Percentiles rank a stretch among this genome's conserved stretches.
These are phyloP conservation scores for Piscicola geometra DNA, from an alignment of 2,888 invertebrate genomes.

Conservation along the genomic window DNA sequence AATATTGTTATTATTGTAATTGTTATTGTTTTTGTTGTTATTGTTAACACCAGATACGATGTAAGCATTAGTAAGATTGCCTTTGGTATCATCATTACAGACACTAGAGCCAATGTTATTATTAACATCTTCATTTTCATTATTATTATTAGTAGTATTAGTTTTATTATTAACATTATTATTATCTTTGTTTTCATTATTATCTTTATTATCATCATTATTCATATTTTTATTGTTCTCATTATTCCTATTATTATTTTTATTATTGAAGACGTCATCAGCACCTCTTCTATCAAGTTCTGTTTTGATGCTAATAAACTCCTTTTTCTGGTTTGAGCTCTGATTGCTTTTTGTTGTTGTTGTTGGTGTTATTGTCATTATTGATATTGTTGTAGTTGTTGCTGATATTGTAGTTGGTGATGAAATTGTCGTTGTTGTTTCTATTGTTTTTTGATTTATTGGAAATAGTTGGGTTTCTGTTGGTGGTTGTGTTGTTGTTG, in stretches of 20 bases:
- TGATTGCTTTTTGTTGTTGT: too few relatives aligned
- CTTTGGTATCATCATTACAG: not conserved
- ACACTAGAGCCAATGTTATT: not conserved
- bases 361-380: too few relatives aligned
- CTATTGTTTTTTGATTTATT: too few relatives aligned
- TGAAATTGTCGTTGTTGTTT: too few relatives aligned
- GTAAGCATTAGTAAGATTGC: too few relatives aligned
- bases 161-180: not conserved
- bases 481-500: too few relatives aligned
- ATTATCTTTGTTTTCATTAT: not conserved
- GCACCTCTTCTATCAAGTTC: not conserved
- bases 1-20: too few relatives aligned
- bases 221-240: not conserved
- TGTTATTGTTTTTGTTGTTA: too few relatives aligned
- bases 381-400: too few relatives aligned
- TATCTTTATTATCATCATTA: constrained; percentile 4
- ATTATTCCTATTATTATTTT: constrained; percentile 1
- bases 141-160: constrained; percentile 11
- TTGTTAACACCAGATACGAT: too few relatives aligned
- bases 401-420: too few relatives aligned
- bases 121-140: not conserved
- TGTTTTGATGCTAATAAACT: not conserved
- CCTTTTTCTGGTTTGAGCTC: not conserved
- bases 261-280: not conserved
- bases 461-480: too few relatives aligned